Evolutionary conservation across 2,888 invertebrate genomes (phyloP).

Genomic region (Macrosiphum euphorbiae): DNA sequence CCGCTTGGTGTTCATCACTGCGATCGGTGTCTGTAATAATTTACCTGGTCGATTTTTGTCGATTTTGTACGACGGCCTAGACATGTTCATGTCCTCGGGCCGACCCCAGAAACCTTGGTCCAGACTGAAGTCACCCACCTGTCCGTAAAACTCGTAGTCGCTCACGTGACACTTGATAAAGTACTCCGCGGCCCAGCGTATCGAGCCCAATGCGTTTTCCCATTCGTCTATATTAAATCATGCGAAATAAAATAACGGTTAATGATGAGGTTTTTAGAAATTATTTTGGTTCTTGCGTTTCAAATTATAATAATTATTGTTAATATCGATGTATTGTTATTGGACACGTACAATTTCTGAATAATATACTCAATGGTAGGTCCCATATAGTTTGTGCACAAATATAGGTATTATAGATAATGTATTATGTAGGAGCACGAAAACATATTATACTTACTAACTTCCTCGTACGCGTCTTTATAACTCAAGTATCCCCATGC

Average conservation of each 20-base stretch:
- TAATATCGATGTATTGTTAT: not conserved
- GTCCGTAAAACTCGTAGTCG: conserved; percentile 73
- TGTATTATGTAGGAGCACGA: not conserved
- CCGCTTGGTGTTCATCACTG: not conserved
- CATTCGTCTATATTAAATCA: conserved; percentile 70
- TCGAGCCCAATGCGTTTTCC: conserved; percentile 71
- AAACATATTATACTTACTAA: conserved; percentile 69
- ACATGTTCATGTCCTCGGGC: conserved; percentile 75
- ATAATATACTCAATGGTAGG: not conserved
- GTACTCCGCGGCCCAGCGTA: conserved; percentile 76
- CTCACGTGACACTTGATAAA: conserved; percentile 75
- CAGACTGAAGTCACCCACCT: conserved; percentile 74
- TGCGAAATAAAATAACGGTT: not conserved
- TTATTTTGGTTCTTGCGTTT: not conserved
- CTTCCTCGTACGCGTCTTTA: conserved; percentile 72
- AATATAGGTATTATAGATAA: too few relatives aligned
- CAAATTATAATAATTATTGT: not conserved
- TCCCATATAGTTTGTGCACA: too few relatives aligned
- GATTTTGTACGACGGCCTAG: conserved; percentile 75
- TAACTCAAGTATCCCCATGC: conserved; percentile 74
- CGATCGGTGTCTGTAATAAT: conserved; percentile 66
- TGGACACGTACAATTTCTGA: not conserved
- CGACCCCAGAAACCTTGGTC: conserved; percentile 77
- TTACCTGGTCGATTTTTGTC: conserved; percentile 74
- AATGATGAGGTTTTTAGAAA: not conserved